Conservation (phyloP, 2,797 vertebrate species). For the Picus viridis region DNA sequence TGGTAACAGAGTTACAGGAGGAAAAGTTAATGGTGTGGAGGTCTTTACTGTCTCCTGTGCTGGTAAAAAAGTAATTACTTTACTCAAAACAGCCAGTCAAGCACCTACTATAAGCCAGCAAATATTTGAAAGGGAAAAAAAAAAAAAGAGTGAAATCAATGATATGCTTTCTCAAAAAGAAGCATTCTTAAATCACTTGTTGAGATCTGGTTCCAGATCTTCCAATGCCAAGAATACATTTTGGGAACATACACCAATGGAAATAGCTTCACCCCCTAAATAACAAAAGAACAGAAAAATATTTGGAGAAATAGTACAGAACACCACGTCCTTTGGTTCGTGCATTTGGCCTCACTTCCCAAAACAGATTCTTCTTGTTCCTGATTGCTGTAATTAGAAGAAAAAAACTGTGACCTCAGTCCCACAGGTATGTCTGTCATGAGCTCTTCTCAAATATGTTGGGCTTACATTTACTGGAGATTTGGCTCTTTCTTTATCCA, state of each 20-base stretch:
- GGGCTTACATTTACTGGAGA: background rate
- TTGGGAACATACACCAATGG: background rate
- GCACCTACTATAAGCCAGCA: background rate
- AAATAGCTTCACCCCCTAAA: background rate
- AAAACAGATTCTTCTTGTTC: constrained; percentile 22
- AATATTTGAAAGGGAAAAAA: background rate
- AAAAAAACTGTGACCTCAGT: constrained; percentile 22
- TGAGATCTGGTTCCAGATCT: background rate
- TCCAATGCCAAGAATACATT: background rate
- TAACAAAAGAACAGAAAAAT: background rate
- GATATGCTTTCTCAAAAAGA: background rate
- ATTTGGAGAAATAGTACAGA: background rate
- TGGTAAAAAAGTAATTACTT: background rate
- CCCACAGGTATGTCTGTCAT: background rate
- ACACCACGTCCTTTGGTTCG: background rate
- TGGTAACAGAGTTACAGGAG: background rate
- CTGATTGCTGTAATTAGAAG: background rate
- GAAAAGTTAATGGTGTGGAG: background rate
- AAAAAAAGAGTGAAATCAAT: background rate
- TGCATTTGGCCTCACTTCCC: background rate
- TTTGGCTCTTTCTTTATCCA: background rate
- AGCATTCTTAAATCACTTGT: background rate
- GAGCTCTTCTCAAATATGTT: background rate
- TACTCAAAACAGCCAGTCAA: background rate
- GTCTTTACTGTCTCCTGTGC: background rate